Conservation (phyloP, 2,113 vertebrate species). For the Pseudorasbora parva region DNA sequence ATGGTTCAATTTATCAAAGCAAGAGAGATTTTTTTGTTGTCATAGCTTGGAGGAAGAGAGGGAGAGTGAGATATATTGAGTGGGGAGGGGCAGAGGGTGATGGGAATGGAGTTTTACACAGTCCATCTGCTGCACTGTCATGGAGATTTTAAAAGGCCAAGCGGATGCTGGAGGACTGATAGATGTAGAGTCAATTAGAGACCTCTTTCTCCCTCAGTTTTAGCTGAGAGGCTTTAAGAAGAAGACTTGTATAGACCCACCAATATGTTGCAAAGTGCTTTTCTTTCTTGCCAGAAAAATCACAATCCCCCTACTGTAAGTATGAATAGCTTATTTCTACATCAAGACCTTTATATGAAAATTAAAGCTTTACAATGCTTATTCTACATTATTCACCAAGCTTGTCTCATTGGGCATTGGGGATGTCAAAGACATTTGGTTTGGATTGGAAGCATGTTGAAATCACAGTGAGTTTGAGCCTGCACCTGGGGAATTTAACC, state of each 20-base stretch:
- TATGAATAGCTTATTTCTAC: neutral
- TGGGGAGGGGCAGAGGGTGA: constrained; percentile 15
- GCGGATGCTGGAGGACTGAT: constrained; percentile 13
- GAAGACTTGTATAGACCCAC: neutral
- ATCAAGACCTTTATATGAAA: neutral
- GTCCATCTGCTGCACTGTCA: constrained; percentile 34
- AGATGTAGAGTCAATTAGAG: constrained; percentile 23
- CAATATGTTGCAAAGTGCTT: constrained; percentile 12
- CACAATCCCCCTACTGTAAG: neutral
- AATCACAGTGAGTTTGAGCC: neutral
- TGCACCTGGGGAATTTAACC: constrained; percentile 8
- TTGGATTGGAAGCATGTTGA: neutral
- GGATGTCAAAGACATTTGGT: neutral
- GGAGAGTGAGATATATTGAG: neutral
- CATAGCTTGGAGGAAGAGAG: constrained; percentile 16
- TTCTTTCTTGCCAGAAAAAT: neutral
- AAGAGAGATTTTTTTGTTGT: constrained; percentile 43
- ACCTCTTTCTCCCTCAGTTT: neutral
- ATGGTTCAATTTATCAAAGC: constrained; percentile 30
- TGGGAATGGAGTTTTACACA: constrained; percentile 37
- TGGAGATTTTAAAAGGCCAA: constrained; percentile 39
- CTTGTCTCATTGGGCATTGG: neutral
- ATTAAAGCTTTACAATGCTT: neutral
- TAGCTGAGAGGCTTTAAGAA: constrained; percentile 15
- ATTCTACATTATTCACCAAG: neutral